Base-by-base conservation (phyloP, 2,888 invertebrate species). In the Apeira syringaria region DNA sequence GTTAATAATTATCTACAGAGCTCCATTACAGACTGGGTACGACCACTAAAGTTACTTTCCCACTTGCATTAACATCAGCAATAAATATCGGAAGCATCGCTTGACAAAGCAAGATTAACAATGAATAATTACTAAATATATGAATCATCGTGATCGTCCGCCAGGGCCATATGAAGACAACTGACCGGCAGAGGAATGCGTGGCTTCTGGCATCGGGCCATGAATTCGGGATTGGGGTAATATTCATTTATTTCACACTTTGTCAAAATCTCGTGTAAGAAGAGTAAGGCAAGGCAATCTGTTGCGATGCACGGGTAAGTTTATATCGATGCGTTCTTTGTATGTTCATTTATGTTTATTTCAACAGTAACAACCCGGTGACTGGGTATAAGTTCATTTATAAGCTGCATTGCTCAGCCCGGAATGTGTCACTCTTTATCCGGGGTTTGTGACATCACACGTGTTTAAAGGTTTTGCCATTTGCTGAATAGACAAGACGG, bases 191-290 rank as follows among this genome's bases (percentile, higher is more conserved):
- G 61, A 66, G 66, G 72, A 76, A 80, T 79, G 71, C 63, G 56
- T 55, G 54, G 51, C 58, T 56, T 61, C 73, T 85, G 86, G 85
- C 85, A 56, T 33, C 35, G 40, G 36, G 76, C 84, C 84, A 84
- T 52, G 38, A 56, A 40, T 50, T 53, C 51, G 47, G 51, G 52
- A 57, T 52, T 53, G 63, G 58, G 64, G 67, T 64, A 74, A 76
- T 70, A 69, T 68, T 61, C 64, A 68, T 70, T 73, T 68, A 63
- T 57, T 68, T 68, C 66, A 56, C 68, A 74, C 65, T 70, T 71
- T 72, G 73, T 77, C 74, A 70, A 59, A 64, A 60, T n/a, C 60
- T 67, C 64, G 68, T 65, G 66, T 71, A 49, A 47, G 34, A 29
- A n/a, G n/a, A n/a, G n/a, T n/a, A n/a, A n/a, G n/a, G 28, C 34